phyloP scores from a whole-genome alignment of 1,140 invertebrate genomes.

The Polypedilum pembai region DNA sequence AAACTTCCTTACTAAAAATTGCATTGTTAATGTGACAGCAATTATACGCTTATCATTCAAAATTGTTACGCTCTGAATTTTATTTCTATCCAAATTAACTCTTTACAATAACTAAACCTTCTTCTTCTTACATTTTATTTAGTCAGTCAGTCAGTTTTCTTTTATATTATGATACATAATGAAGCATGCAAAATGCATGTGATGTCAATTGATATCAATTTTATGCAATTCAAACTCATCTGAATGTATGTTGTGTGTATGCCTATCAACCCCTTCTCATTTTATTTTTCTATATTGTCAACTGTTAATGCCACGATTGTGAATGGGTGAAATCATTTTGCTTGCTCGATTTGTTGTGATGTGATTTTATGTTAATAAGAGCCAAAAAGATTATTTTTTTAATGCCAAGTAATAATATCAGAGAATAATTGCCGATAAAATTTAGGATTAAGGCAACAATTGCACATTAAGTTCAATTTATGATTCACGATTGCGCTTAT shows the following conservation, averaged over 20 bases:
- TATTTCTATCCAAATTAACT: not conserved
- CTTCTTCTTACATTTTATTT: not conserved
- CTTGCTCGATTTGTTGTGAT: conserved; percentile 11
- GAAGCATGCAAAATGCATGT: not conserved
- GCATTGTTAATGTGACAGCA: not conserved
- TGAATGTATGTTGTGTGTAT: not conserved
- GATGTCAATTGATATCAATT: conserved; percentile 18
- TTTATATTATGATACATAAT: not conserved
- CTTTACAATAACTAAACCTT: not conserved
- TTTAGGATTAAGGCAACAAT: conserved; percentile 18
- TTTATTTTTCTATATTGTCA: not conserved
- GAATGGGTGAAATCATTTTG: not conserved
- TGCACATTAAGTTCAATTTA: conserved; percentile 3
- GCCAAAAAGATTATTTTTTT: not conserved
- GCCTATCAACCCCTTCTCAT: not conserved
- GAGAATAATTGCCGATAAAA: conserved; percentile 12
- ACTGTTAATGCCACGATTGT: conserved; percentile 8
- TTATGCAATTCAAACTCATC: conserved; percentile 18
- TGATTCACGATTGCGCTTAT: not conserved
- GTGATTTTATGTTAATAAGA: conserved; percentile 18
- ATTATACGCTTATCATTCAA: conserved; percentile 5
- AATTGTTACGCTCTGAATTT: not conserved
- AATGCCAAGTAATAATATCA: conserved; percentile 13
- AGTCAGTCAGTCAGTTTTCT: not conserved
- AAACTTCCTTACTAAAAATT: not conserved